phyloP scores from a whole-genome alignment of 2,888 invertebrate genomes.

The Onthophagus sagittarius region DNA sequence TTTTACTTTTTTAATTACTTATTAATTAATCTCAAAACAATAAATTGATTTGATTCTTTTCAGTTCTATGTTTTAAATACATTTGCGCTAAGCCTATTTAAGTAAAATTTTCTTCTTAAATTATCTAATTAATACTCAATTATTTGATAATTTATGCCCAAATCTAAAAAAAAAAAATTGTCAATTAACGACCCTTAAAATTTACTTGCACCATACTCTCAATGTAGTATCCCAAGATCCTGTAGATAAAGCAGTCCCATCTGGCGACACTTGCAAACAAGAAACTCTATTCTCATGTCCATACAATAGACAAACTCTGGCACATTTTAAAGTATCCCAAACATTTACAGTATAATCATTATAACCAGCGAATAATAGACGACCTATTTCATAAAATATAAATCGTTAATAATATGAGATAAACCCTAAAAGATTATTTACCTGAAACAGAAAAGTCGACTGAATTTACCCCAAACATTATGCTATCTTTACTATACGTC shows the following conservation, averaged over 20 bases:
- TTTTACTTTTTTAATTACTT: not conserved
- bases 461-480: conserved; percentile 96
- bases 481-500: conserved; percentile 92
- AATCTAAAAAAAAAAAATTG: conserved; percentile 35
- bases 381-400: conserved; percentile 53
- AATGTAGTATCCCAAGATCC: conserved; percentile 96
- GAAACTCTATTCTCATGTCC: conserved; percentile 96
- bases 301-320: conserved; percentile 83
- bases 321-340: conserved; percentile 96
- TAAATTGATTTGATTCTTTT: not conserved
- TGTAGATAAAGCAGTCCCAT: conserved; percentile 95
- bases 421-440: conserved; percentile 25
- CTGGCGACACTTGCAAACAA: conserved; percentile 89
- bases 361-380: conserved; percentile 95
- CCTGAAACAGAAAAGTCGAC: conserved; percentile 94
- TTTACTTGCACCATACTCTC: conserved; percentile 53
- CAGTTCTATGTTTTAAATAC: not conserved
- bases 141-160: conserved; percentile 37
- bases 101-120: no score
- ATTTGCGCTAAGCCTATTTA: not conserved
- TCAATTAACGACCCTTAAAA: not conserved
- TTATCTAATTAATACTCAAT: not conserved
- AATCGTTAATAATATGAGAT: conserved; percentile 1
- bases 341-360: conserved; percentile 98
- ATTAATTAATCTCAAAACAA: not conserved